Conservation (phyloP, 2,797 vertebrate genomes). For the Micropoecilia bifurca region DNA sequence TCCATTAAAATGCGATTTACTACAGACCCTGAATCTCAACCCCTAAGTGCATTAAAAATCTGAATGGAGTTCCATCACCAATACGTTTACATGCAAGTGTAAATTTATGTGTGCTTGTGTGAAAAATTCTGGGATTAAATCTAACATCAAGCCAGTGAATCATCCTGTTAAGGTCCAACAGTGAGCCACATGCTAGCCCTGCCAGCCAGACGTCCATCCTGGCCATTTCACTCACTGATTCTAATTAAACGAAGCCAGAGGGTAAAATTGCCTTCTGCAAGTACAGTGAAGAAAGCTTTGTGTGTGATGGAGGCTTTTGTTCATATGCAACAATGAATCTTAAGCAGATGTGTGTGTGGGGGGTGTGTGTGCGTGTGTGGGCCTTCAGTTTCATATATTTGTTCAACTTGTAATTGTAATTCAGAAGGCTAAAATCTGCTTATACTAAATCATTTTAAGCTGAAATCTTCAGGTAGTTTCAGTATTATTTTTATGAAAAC, state of each 20-base stretch:
- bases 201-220: conserved; percentile 67
- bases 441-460: not conserved
- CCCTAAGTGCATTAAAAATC: not conserved
- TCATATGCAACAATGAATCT: conserved; percentile 36
- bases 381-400: not conserved
- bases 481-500: not conserved
- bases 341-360: conserved; percentile 1
- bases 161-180: conserved; percentile 47
- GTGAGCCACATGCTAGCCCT: conserved; percentile 57
- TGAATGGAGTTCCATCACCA: not conserved
- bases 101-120: not conserved
- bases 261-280: conserved; percentile 64
- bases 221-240: conserved; percentile 67
- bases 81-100: not conserved
- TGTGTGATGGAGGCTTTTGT: conserved; percentile 20
- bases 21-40: not conserved
- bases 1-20: not conserved
- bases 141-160: conserved; percentile 39
- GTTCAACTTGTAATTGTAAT: not conserved
- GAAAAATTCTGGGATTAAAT: conserved; percentile 66
- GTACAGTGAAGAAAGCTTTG: conserved; percentile 35
- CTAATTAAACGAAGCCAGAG: conserved; percentile 78
- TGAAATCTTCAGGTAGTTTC: too few relatives aligned
- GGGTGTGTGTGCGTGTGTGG: not conserved
- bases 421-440: not conserved